Conservation (phyloP, 2,888 invertebrate species). For the Oxyscelio sp. region DNA sequence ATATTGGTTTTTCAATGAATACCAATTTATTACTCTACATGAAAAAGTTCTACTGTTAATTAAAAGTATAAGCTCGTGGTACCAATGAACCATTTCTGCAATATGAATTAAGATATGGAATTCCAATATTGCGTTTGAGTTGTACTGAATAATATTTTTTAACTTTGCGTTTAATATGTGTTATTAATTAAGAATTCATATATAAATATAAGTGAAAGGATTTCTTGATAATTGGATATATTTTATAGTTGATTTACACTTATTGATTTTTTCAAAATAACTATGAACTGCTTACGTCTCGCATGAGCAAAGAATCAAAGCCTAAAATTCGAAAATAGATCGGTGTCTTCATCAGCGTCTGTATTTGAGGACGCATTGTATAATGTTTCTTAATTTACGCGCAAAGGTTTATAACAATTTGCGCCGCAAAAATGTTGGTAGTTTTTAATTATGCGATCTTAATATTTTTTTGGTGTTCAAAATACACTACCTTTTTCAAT, state of each 20-base stretch:
- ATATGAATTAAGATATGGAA: slow-evolving; percentile 44
- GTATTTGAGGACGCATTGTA: slow-evolving; percentile 37
- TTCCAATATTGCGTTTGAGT: slow-evolving; percentile 1
- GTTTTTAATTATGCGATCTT: no score
- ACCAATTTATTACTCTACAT: slow-evolving; percentile 14
- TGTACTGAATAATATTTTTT: slow-evolving; percentile 3
- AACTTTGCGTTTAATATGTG: slow-evolving; percentile 22
- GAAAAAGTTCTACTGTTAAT: slow-evolving; percentile 37
- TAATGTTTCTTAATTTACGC: not conserved
- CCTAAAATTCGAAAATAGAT: slow-evolving; percentile 57
- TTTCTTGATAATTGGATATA: not conserved
- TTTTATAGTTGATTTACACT: slow-evolving; percentile 6
- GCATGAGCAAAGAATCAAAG: slow-evolving; percentile 53
- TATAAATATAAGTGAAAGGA: slow-evolving; percentile 25
- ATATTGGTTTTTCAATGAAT: slow-evolving; percentile 32
- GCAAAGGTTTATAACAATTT: slow-evolving; percentile 24
- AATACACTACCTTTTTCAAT: no score
- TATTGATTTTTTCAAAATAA: slow-evolving; percentile 53
- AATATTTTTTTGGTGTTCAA: no score
- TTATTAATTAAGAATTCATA: slow-evolving; percentile 26
- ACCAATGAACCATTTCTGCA: slow-evolving; percentile 9
- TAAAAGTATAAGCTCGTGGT: slow-evolving; percentile 39
- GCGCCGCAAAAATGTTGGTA: not conserved
- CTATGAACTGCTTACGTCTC: slow-evolving; percentile 60
- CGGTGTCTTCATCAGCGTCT: slow-evolving; percentile 50